phyloP scores from a whole-genome alignment of 1,140 invertebrate species.

The Magallana ariakensis region DNA sequence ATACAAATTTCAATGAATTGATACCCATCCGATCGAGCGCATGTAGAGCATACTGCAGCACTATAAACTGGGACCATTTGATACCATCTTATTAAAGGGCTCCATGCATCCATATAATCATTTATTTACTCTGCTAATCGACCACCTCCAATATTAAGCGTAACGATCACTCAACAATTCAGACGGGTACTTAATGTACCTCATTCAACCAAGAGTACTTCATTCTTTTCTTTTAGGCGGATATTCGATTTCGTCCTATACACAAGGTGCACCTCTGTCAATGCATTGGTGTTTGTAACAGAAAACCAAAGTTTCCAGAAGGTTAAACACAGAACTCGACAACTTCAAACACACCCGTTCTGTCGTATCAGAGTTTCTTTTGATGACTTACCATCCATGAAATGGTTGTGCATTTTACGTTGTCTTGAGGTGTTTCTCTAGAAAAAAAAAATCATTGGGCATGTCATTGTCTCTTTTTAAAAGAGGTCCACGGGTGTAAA shows the following conservation, averaged over 20 bases:
- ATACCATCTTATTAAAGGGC: slow-evolving; percentile 20
- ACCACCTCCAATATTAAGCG: slow-evolving; percentile 28
- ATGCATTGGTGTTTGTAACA: background rate
- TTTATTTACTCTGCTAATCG: slow-evolving; percentile 25
- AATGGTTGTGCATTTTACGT: background rate
- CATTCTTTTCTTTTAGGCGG: background rate
- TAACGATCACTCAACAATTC: slow-evolving; percentile 3
- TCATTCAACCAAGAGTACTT: slow-evolving; percentile 20
- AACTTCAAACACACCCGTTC: background rate
- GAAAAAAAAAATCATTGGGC: no score
- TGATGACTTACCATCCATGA: background rate
- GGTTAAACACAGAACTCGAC: background rate
- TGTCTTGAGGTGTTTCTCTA: no score
- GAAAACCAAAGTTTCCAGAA: background rate
- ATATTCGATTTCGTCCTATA: slow-evolving; percentile 17
- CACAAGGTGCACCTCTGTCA: background rate
- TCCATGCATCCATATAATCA: slow-evolving; percentile 28
- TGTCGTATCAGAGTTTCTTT: background rate
- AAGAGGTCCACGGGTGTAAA: background rate
- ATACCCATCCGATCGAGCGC: background rate
- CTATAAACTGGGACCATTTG: background rate
- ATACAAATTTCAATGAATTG: background rate
- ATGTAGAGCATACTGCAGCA: background rate
- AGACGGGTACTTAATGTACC: slow-evolving; percentile 10
- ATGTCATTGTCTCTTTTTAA: no score